Percentiles rank a stretch among this genome's conserved stretches.
phyloP scores from a whole-genome alignment of 2,797 vertebrate genomes.

The Coregonus sp. region DNA sequence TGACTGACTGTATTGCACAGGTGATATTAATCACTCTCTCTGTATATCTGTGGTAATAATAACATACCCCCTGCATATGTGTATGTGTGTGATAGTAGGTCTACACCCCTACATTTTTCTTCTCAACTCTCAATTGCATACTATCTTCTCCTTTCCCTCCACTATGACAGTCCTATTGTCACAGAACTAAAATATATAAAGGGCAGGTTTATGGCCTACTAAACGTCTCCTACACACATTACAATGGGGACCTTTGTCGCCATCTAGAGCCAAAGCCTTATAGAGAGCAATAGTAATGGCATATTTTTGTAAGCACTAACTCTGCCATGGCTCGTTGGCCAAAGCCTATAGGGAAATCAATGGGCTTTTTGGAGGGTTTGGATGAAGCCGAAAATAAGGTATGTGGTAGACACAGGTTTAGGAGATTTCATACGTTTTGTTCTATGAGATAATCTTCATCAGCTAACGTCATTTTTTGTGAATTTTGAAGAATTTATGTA shows the following conservation, averaged over 20 bases:
- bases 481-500: too few relatives aligned
- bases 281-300: not conserved
- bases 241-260: constrained; percentile 39
- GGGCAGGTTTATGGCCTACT: not conserved
- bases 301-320: too few relatives aligned
- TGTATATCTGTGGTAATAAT: not conserved
- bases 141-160: not conserved
- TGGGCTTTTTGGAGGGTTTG: too few relatives aligned
- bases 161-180: constrained; percentile 2
- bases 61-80: not conserved
- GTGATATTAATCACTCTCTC: not conserved
- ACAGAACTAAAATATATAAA: not conserved
- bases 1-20: not conserved
- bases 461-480: too few relatives aligned
- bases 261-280: not conserved
- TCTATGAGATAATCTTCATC: too few relatives aligned
- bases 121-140: not conserved
- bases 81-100: not conserved
- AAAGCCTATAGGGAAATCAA: too few relatives aligned
- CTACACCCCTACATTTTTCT: not conserved
- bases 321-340: too few relatives aligned
- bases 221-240: not conserved
- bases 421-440: too few relatives aligned
- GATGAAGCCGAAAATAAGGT: too few relatives aligned
- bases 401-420: too few relatives aligned